phyloP scores from a whole-genome alignment of 2,113 vertebrate genomes.

The Azemiops feae region DNA sequence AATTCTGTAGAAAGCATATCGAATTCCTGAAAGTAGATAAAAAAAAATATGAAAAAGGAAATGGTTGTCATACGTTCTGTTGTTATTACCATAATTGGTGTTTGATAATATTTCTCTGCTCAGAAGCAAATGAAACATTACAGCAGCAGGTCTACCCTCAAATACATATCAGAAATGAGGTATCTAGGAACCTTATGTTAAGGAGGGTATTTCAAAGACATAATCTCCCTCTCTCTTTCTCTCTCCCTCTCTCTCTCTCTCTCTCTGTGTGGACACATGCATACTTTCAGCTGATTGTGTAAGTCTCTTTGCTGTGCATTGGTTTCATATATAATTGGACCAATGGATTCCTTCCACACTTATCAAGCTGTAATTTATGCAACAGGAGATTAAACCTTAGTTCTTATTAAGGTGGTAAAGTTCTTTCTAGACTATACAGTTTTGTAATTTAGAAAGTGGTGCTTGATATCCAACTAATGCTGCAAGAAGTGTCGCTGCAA shows the following conservation, averaged over 20 bases:
- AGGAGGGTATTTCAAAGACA: background rate
- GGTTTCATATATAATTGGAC: background rate
- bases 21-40: conserved; percentile 61
- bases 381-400: background rate
- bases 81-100: conserved; percentile 24
- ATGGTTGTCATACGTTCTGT: conserved; percentile 4
- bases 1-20: conserved; percentile 59
- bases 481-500: background rate
- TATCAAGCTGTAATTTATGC: background rate
- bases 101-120: background rate
- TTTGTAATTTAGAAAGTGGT: background rate
- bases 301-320: background rate
- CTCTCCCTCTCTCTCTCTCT: too few species aligned
- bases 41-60: background rate
- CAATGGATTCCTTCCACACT: background rate
- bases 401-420: background rate
- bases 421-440: background rate
- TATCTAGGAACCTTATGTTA: background rate
- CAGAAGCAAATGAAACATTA: background rate
- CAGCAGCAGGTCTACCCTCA: background rate
- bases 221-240: background rate
- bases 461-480: background rate
- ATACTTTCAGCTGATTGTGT: background rate
- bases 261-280: background rate
- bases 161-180: background rate